Evolutionary conservation across 1,140 invertebrate species (phyloP), one percentile per base, ranked within the genome.

Genomic region (Drosophila pseudoobscura): DNA sequence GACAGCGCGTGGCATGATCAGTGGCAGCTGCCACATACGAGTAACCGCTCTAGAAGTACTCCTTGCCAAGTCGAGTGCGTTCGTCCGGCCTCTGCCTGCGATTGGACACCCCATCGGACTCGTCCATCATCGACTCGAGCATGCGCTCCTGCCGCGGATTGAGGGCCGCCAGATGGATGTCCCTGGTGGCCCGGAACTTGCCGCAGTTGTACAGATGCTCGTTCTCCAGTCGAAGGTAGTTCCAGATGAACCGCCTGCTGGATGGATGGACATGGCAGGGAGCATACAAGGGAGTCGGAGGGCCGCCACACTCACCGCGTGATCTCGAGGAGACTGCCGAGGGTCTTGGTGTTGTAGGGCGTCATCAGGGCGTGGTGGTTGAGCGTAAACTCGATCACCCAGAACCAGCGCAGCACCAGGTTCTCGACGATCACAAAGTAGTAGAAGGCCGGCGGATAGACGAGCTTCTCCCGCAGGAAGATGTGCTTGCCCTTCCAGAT

Each of bases 351-450:
- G n/a, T 76, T 71, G 35, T 90, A 87, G 8, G 71, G 55, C 0
- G 69, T 61, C 0, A 84, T 53, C 20, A 78, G 15, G 2, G 75
- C 51, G n/a, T 80, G 45, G 2, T 99, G 96, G 0, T 95, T 96
- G 0, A 99, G 90, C 41, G 96, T 94, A 69, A 98, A 95, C 39
- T 96, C 96, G 4, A 96, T 89, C 1, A 94, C 94, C 99, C 99
- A 99, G 11, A 95, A 94, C 91, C 99, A 98, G 72, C 99, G 94
- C n/a, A 99, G 92, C 31, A 99, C 91, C 51, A 99, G 95, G 92
- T 99, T 98, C 93, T 99, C 98, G 29, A 99, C 93, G 52, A 99
- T 98, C 11, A 97, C 98, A 92, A 99, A 97, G 91, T 99, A 99
- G 92, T 99, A 99, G 90, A 98, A 99, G 69, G 94, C 93, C 94